phyloP scores from a whole-genome alignment of 2,797 vertebrate species.

The Hylomyscus alleni region DNA sequence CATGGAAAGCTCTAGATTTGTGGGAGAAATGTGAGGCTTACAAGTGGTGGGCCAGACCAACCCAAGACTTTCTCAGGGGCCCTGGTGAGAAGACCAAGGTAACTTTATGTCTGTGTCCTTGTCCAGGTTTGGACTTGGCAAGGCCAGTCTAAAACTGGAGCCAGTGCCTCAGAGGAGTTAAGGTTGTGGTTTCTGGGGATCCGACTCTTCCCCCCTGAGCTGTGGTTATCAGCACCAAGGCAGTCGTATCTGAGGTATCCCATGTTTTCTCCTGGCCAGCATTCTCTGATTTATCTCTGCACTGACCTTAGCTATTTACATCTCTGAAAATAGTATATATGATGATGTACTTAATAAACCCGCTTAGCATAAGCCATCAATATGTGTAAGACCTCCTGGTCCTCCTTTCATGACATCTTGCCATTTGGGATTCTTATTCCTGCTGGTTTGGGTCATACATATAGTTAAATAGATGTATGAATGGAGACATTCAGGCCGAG shows the following conservation, averaged over 20 bases:
- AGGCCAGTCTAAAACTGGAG: neutral
- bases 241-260: neutral
- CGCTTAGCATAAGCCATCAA: neutral
- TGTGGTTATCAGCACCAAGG: neutral
- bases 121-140: neutral
- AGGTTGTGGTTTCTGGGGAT: neutral
- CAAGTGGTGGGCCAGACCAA: neutral
- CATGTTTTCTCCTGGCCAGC: neutral
- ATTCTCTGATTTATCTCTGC: neutral
- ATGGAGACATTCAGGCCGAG: neutral
- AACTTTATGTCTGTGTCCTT: neutral
- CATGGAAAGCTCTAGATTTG: constrained; percentile 22
- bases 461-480: neutral
- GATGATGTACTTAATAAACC: neutral
- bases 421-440: neutral
- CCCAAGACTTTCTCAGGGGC: neutral
- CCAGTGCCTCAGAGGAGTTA: neutral
- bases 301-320: neutral
- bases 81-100: neutral
- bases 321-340: neutral
- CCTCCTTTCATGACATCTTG: neutral
- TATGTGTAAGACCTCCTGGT: neutral
- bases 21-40: neutral
- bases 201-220: neutral
- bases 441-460: neutral